A percentile compares a stretch with the other conserved stretches of the same genome.
These are phyloP conservation scores for Carassius carassius DNA, from an alignment of 2,113 vertebrate species.

Conservation along the genomic window DNA sequence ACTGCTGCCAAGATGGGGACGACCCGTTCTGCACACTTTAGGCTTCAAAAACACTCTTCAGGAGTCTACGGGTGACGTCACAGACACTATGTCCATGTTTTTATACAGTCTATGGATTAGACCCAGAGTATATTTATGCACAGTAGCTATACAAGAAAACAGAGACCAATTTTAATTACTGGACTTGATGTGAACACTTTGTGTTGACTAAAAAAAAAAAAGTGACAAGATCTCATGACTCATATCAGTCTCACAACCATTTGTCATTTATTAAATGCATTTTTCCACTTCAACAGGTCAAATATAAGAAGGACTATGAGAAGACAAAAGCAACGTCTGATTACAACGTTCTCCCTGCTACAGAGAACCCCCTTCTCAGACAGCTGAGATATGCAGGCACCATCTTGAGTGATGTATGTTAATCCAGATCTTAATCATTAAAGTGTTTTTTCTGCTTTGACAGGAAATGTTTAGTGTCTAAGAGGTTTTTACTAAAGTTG, in stretches of 20 bases:
- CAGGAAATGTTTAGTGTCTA: neutral
- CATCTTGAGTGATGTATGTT: slow-evolving; percentile 89
- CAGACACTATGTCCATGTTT: too few species aligned
- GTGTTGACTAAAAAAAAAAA: too few species aligned
- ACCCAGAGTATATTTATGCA: neutral
- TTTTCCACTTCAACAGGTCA: slow-evolving; percentile 75
- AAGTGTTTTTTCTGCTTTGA: neutral
- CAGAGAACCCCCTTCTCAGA: slow-evolving; percentile 89
- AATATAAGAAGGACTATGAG: slow-evolving; percentile 94
- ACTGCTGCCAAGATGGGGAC: too few species aligned
- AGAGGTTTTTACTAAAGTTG: neutral
- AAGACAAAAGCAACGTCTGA: slow-evolving; percentile 84
- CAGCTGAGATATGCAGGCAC: slow-evolving; percentile 86
- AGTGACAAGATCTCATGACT: neutral
- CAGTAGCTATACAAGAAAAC: neutral
- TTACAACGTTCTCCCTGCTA: slow-evolving; percentile 94
- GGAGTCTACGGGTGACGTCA: too few species aligned
- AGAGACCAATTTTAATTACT: neutral
- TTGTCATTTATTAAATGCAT: neutral
- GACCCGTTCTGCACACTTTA: too few species aligned
- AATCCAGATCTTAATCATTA: slow-evolving; percentile 17
- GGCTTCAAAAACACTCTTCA: too few species aligned
- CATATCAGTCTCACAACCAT: neutral
- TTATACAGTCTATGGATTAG: neutral
- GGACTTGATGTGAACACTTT: neutral